phyloP scores from a whole-genome alignment of 1,140 invertebrate genomes.

The Magallana ariakensis region DNA sequence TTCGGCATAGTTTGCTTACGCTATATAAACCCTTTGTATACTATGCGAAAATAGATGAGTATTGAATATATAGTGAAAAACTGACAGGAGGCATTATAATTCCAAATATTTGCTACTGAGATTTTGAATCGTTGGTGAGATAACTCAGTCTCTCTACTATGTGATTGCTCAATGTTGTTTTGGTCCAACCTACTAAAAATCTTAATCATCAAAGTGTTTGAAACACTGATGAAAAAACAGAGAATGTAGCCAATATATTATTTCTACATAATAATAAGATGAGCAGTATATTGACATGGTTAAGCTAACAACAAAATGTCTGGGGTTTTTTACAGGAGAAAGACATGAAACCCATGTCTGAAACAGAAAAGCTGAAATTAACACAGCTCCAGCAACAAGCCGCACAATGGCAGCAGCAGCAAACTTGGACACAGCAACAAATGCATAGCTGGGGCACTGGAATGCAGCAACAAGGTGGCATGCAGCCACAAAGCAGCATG shows the following conservation, averaged over 20 bases:
- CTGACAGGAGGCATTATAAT: too few species aligned
- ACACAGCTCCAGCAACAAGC: slow-evolving; percentile 15
- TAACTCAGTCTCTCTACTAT: not conserved
- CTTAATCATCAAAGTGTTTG: not conserved
- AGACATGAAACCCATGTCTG: slow-evolving; percentile 12
- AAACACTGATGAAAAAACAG: not conserved
- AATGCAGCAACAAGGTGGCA: not conserved
- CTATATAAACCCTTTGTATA: too few species aligned
- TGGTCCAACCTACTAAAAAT: not conserved
- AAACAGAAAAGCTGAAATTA: slow-evolving; percentile 18
- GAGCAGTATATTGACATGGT: too few species aligned
- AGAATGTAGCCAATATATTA: not conserved
- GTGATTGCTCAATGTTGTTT: not conserved
- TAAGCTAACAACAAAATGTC: too few species aligned
- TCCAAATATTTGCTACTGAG: not conserved
- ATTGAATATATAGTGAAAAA: too few species aligned
- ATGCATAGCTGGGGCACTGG: not conserved
- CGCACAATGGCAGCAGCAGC: slow-evolving; percentile 24
- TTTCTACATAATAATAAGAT: too few species aligned
- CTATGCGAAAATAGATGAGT: too few species aligned
- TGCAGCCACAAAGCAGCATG: not conserved
- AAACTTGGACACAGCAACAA: slow-evolving; percentile 19
- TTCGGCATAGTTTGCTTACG: too few species aligned
- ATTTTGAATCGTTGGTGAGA: not conserved
- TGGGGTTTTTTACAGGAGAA: not conserved